Evolutionary conservation across 2,797 vertebrate genomes (phyloP).

Genomic region (Percopsis omiscomaycus): DNA sequence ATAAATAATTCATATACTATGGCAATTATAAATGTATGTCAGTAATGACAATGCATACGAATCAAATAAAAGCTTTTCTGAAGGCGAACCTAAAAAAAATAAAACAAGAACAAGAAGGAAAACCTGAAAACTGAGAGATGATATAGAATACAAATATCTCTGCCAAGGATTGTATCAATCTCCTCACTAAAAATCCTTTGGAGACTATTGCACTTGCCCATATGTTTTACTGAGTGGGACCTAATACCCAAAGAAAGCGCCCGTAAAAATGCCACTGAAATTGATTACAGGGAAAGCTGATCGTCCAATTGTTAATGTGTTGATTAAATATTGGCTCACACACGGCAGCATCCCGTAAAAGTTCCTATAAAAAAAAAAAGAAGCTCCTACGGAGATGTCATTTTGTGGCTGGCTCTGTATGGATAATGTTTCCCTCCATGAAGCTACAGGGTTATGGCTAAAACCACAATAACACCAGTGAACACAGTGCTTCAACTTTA

Average conservation of each 20-base stretch:
- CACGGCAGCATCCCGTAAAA: constrained; percentile 19
- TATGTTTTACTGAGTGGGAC: constrained; percentile 58
- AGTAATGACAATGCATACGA: not conserved
- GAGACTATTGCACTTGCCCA: constrained; percentile 52
- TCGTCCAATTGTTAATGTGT: constrained; percentile 64
- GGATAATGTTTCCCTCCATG: constrained; percentile 54
- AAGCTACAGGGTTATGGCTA: constrained; percentile 34
- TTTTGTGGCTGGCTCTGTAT: constrained; percentile 41
- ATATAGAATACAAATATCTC: constrained; percentile 36
- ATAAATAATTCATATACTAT: too few species aligned
- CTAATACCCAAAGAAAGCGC: constrained; percentile 47
- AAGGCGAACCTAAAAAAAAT: constrained; percentile 20
- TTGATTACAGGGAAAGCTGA: constrained; percentile 64
- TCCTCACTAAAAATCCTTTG: constrained; percentile 34
- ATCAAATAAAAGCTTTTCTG: constrained; percentile 6
- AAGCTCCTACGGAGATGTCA: constrained; percentile 43
- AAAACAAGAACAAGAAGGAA: constrained; percentile 14
- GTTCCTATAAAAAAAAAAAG: not conserved
- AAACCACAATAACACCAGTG: constrained; percentile 42
- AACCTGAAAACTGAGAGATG: constrained; percentile 33
- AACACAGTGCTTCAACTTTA: constrained; percentile 38
- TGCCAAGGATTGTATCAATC: constrained; percentile 44
- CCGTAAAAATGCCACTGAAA: constrained; percentile 64
- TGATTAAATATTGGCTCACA: constrained; percentile 49
- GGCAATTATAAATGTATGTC: constrained; percentile 15